Conservation (phyloP, 2,888 invertebrate genomes). For the Drosophila anomalipes region DNA sequence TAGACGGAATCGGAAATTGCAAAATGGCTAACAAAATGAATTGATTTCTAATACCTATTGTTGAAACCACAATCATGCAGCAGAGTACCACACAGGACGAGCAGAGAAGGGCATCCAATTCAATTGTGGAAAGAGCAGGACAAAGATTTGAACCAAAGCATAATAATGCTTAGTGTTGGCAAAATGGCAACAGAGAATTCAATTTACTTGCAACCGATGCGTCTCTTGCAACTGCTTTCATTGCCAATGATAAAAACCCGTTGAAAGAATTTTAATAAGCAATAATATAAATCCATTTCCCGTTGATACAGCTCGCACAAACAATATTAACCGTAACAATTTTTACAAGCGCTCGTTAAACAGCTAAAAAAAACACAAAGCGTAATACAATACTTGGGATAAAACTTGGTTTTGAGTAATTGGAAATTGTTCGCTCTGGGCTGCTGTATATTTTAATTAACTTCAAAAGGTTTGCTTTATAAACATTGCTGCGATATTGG, state of each 20-base stretch:
- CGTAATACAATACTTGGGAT: not conserved
- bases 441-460: conserved; percentile 69
- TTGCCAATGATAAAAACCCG: conserved; percentile 21
- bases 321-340: conserved; percentile 56
- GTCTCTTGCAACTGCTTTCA: conserved; percentile 26
- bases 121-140: not conserved
- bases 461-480: conserved; percentile 65
- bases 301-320: conserved; percentile 12
- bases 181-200: conserved; percentile 47
- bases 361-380: not conserved
- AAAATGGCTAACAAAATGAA: conserved; percentile 75
- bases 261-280: conserved; percentile 60
- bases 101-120: conserved; percentile 15
- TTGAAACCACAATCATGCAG: conserved; percentile 17
- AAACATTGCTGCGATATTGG: conserved; percentile 66
- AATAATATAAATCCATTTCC: conserved; percentile 44
- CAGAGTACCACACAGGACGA: not conserved
- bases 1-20: conserved; percentile 66
- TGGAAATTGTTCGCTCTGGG: conserved; percentile 41
- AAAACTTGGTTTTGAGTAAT: conserved; percentile 57
- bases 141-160: not conserved
- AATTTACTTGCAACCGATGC: conserved; percentile 57
- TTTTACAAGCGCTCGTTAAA: conserved; percentile 54
- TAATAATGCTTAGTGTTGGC: conserved; percentile 20
- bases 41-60: conserved; percentile 72